Percentiles rank a stretch among this genome's conserved stretches.
phyloP scores from a whole-genome alignment of 1,140 invertebrate genomes.

The Calliopsis andreniformis region DNA sequence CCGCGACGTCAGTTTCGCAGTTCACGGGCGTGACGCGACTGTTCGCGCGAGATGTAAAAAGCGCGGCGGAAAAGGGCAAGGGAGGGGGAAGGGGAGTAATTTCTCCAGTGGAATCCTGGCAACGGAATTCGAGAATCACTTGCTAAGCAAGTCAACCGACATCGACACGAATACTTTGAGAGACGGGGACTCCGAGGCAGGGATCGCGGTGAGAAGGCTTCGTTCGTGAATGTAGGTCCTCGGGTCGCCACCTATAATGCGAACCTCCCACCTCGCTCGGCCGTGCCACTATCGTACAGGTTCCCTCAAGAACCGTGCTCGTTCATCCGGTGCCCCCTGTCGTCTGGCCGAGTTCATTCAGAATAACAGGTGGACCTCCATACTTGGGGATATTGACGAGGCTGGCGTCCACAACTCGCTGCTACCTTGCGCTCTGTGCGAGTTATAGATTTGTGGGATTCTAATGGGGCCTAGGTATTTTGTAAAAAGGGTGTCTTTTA shows the following conservation, averaged over 20 bases:
- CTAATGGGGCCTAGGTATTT: too few relatives aligned
- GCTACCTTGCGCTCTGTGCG: not conserved
- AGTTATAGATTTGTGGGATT: too few relatives aligned
- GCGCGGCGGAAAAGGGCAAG: not conserved
- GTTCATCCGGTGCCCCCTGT: slow-evolving; percentile 16
- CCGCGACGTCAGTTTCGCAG: slow-evolving; percentile 20
- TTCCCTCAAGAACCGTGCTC: slow-evolving; percentile 58
- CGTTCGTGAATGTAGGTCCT: slow-evolving; percentile 77
- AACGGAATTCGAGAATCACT: slow-evolving; percentile 60
- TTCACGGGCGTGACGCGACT: not conserved
- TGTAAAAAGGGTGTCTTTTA: too few relatives aligned
- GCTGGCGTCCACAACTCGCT: not conserved
- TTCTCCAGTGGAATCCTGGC: slow-evolving; percentile 61
- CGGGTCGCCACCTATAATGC: slow-evolving; percentile 75
- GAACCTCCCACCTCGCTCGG: slow-evolving; percentile 67
- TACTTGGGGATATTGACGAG: slow-evolving; percentile 27
- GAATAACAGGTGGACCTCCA: slow-evolving; percentile 63
- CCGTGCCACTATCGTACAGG: slow-evolving; percentile 50
- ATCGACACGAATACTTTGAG: slow-evolving; percentile 57
- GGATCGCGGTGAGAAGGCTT: slow-evolving; percentile 16
- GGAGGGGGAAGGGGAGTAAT: slow-evolving; percentile 36
- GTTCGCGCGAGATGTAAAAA: slow-evolving; percentile 12
- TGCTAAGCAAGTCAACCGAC: slow-evolving; percentile 46
- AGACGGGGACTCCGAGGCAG: slow-evolving; percentile 34
- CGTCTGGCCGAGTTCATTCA: slow-evolving; percentile 53